phyloP scores from a whole-genome alignment of 2,797 vertebrate genomes.

The Hoplostethus atlanticus region DNA sequence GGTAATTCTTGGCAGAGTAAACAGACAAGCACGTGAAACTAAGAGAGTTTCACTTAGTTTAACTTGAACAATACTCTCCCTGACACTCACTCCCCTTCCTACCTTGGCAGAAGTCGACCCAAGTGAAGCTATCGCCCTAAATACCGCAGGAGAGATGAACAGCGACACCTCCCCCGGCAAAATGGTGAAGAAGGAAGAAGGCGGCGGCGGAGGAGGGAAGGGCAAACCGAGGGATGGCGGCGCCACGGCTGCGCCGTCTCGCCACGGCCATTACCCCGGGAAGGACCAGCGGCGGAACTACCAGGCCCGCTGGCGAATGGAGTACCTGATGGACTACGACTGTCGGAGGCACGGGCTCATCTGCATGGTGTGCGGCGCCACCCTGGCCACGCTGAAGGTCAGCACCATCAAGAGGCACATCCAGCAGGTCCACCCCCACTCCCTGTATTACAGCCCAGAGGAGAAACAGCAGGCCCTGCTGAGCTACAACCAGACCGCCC shows the following conservation, averaged over 20 bases:
- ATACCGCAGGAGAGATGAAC: slow-evolving; percentile 20
- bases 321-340: slow-evolving; percentile 95
- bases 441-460: slow-evolving; percentile 86
- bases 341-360: slow-evolving; percentile 88
- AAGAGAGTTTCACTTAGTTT: not conserved
- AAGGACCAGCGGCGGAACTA: slow-evolving; percentile 91
- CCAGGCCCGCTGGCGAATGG: slow-evolving; percentile 90
- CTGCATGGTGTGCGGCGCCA: slow-evolving; percentile 90
- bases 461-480: slow-evolving; percentile 88
- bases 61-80: not conserved
- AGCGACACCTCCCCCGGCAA: slow-evolving; percentile 47
- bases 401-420: slow-evolving; percentile 92
- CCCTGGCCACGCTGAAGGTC: slow-evolving; percentile 88
- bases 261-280: slow-evolving; percentile 85
- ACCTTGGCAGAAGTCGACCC: slow-evolving; percentile 57
- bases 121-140: slow-evolving; percentile 24
- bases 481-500: slow-evolving; percentile 86
- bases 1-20: not conserved
- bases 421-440: slow-evolving; percentile 92
- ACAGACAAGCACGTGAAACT: not conserved
- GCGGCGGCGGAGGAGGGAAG: slow-evolving; percentile 1
- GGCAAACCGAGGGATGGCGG: slow-evolving; percentile 29
- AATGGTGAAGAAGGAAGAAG: slow-evolving; percentile 46
- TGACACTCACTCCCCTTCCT: not conserved
- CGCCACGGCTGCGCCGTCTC: slow-evolving; percentile 14